phyloP scores from a whole-genome alignment of 2,797 vertebrate species.

The Oophaga sylvatica region DNA sequence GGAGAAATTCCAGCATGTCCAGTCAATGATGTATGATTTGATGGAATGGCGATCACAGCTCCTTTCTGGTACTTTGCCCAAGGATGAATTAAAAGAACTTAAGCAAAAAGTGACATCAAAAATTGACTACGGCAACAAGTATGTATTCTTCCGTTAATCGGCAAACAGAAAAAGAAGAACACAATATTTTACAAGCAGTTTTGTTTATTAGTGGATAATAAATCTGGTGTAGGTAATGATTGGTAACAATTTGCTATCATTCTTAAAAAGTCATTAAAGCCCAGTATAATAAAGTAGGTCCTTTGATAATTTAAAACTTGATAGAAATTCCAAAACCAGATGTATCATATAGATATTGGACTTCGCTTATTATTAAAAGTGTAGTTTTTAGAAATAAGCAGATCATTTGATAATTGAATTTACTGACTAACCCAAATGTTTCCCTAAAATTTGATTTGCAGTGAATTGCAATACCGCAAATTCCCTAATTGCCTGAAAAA shows the following conservation, averaged over 20 bases:
- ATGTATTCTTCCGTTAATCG: slow-evolving; percentile 59
- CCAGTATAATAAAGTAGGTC: background rate
- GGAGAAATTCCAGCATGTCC: slow-evolving; percentile 82
- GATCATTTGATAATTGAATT: no score
- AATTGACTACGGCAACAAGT: slow-evolving; percentile 99
- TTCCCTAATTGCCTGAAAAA: background rate
- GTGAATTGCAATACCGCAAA: no score
- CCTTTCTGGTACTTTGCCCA: slow-evolving; percentile 94
- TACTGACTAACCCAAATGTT: no score
- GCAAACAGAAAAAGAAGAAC: no score
- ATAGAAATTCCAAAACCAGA: background rate
- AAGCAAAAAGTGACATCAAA: slow-evolving; percentile 98
- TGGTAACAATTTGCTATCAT: background rate
- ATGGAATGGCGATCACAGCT: slow-evolving; percentile 98
- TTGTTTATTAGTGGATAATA: background rate
- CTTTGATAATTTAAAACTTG: background rate
- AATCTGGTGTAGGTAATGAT: background rate
- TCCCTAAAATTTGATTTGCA: no score
- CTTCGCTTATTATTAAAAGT: background rate
- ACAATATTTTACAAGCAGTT: background rate
- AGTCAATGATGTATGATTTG: slow-evolving; percentile 91
- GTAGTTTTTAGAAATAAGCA: background rate
- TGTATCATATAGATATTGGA: background rate
- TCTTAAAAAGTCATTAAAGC: background rate
- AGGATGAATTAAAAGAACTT: slow-evolving; percentile 95